A percentile compares a stretch with the other conserved stretches of the same genome.
phyloP scores from a whole-genome alignment of 2,888 invertebrate genomes.

The Leptura quadrifasciata region DNA sequence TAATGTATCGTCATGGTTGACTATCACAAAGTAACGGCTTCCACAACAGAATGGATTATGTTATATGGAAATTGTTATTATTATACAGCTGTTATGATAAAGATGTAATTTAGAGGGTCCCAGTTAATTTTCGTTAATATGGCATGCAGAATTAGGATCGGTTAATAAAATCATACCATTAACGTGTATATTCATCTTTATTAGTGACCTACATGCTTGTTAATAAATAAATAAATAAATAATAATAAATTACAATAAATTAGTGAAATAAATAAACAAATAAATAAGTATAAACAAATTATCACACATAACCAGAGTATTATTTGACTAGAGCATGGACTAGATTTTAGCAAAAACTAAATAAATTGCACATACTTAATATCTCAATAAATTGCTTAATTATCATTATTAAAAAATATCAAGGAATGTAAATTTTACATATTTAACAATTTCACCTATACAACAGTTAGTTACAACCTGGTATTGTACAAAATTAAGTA shows the following conservation, averaged over 20 bases:
- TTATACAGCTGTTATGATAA: too few relatives aligned
- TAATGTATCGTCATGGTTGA: too few relatives aligned
- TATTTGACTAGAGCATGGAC: slow-evolving; percentile 50
- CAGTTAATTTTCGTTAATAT: too few relatives aligned
- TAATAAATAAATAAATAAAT: slow-evolving; percentile 48
- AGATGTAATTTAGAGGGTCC: too few relatives aligned
- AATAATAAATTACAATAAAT: slow-evolving; percentile 14
- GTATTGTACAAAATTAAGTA: slow-evolving; percentile 17
- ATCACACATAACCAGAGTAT: slow-evolving; percentile 50
- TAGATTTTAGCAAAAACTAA: slow-evolving; percentile 12
- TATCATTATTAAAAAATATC: slow-evolving; percentile 6
- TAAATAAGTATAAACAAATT: slow-evolving; percentile 52
- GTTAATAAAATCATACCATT: slow-evolving; percentile 21
- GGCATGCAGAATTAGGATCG: neutral
- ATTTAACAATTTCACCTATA: slow-evolving; percentile 4
- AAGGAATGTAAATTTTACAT: slow-evolving; percentile 12
- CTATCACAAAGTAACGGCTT: too few relatives aligned
- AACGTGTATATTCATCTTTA: slow-evolving; percentile 44
- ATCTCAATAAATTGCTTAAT: slow-evolving; percentile 23
- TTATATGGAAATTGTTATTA: too few relatives aligned
- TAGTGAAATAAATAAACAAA: slow-evolving; percentile 49
- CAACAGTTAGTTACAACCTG: slow-evolving; percentile 8
- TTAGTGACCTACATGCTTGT: slow-evolving; percentile 49
- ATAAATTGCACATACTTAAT: slow-evolving; percentile 16
- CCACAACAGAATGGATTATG: too few relatives aligned